Conservation (phyloP, 2,888 invertebrate species). For the Trachelus stipa region DNA sequence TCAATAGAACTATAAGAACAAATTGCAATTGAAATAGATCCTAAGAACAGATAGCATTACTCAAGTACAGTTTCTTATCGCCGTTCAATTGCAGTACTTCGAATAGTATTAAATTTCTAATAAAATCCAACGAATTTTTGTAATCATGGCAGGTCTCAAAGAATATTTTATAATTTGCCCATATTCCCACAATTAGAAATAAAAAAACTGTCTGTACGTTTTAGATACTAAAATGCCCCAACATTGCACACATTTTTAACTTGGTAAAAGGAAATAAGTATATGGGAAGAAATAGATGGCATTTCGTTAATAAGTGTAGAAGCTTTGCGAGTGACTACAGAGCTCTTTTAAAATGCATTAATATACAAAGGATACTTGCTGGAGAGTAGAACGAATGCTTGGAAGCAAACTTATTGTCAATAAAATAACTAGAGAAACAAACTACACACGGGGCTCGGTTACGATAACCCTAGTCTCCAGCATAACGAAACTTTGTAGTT, state of each 20-base stretch:
- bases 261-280: neutral
- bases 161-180: neutral
- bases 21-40: neutral
- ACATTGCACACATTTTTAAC: neutral
- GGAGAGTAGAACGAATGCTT: neutral
- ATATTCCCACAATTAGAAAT: too few relatives aligned
- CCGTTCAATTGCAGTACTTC: too few relatives aligned
- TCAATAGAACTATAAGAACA: neutral
- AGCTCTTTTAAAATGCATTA: neutral
- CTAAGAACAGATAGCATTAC: neutral
- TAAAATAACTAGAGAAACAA: neutral
- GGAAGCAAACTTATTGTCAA: neutral
- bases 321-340: neutral
- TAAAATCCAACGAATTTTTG: neutral
- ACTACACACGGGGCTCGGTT: neutral
- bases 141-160: neutral
- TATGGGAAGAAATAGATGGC: neutral
- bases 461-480: neutral
- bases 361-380: neutral
- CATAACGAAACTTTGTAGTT: neutral
- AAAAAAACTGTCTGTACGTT: neutral
- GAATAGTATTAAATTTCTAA: too few relatives aligned
- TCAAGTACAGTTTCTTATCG: neutral
- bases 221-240: neutral
- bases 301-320: neutral